A percentile compares a stretch with the other conserved stretches of the same genome.
phyloP scores from a whole-genome alignment of 2,797 vertebrate species.

The Alouatta caraya region DNA sequence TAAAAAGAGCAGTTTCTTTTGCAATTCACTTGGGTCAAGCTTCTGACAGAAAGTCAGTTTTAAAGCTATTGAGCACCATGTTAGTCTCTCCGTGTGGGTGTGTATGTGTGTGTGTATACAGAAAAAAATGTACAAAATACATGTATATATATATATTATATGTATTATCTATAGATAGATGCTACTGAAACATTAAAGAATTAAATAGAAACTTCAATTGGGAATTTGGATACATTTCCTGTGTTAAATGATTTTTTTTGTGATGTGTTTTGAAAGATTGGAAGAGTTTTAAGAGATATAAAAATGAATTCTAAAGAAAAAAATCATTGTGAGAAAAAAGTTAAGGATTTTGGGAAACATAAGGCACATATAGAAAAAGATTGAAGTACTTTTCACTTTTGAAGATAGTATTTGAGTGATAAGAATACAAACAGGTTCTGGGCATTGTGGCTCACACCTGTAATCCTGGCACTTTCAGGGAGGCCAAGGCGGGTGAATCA shows the following conservation, averaged over 20 bases:
- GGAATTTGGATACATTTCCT: neutral
- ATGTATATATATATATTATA: too few species aligned
- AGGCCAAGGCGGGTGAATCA: too few species aligned
- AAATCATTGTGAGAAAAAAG: neutral
- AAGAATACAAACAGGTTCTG: neutral
- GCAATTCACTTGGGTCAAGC: neutral
- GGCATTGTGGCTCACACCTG: too few species aligned
- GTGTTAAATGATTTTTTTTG: neutral
- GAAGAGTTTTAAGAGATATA: neutral
- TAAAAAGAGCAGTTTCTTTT: neutral
- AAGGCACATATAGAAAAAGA: neutral
- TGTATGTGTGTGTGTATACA: too few species aligned
- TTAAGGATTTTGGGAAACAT: neutral
- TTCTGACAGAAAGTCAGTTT: neutral
- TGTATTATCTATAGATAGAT: too few species aligned
- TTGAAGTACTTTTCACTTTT: neutral
- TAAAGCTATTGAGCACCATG: neutral
- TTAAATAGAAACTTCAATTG: neutral
- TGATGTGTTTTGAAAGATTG: neutral
- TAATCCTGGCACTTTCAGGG: too few species aligned
- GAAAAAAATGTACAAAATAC: too few species aligned
- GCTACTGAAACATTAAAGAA: neutral
- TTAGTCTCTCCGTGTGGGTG: neutral
- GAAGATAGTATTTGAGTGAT: neutral
- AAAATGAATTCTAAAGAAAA: neutral